Evolutionary conservation across 92 coral and sea anemone genomes (phyloP).

Genomic region (Palythoa grandis): DNA sequence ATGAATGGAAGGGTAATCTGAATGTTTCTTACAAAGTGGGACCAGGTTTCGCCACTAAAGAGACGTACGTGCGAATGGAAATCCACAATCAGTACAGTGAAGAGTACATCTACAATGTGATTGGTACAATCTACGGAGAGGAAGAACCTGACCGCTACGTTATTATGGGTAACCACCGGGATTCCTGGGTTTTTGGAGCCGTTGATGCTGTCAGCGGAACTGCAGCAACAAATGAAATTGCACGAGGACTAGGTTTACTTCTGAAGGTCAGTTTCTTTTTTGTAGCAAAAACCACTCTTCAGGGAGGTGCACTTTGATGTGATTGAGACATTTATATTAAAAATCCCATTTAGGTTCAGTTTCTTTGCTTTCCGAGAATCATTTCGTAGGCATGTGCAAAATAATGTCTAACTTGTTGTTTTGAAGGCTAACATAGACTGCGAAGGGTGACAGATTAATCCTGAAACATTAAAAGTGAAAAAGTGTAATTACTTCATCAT

Average conservation of each 20-base stretch:
- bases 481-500: no score
- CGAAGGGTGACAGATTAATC: no score
- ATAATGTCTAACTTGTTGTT: no score
- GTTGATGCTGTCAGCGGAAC: conserved; percentile 87
- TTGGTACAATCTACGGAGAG: conserved; percentile 89
- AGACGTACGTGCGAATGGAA: conserved; percentile 62
- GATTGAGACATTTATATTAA: no score
- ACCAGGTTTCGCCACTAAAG: conserved; percentile 56
- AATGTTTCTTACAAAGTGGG: conserved; percentile 74
- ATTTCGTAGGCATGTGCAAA: no score
- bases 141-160: conserved; percentile 93
- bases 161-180: conserved; percentile 91
- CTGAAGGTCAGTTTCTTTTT: conserved; percentile 26
- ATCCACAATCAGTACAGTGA: conserved; percentile 64
- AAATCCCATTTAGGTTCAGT: no score
- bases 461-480: no score
- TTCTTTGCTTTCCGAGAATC: no score
- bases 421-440: no score
- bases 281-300: no score
- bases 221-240: conserved; percentile 74
- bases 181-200: conserved; percentile 88
- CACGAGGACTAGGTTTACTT: conserved; percentile 83
- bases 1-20: conserved; percentile 65
- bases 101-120: conserved; percentile 77
- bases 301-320: no score